Base-by-base conservation (phyloP, 2,113 vertebrate species). In the Lipotes vexillifer region DNA sequence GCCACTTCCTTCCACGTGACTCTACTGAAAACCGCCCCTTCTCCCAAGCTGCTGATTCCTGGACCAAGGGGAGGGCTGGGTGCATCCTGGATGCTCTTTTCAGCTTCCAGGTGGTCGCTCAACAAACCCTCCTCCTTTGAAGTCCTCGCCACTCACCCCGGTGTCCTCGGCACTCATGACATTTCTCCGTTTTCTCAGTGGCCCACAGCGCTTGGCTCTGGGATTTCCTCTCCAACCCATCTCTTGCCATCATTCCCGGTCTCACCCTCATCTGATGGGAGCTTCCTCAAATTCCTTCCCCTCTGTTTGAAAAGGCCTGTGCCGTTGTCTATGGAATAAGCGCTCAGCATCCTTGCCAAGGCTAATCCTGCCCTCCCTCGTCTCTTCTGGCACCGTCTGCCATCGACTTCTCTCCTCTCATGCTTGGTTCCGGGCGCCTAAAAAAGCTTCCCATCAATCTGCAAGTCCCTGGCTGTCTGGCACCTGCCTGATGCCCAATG, bases 141-240 rank as follows among this genome's bases (percentile, higher is more conserved):
- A 12, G 36, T 7, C 12, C 25, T 15, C 0, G 14, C 29, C 41
- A 33, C 61, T 36, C 0, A 1, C 27, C 2, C 1, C 5, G 52
- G 41, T n/a, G 20, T 15, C 55, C 7, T 25, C 5, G 46, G 38
- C 5, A n/a, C 6, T 21, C n/a, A 55, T 52, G 38, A 44, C 9
- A 23, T 59, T 11, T 66, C 91, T 77, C 65, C 2, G 29, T 49
- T 78, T 81, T 84, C 75, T 90, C 36, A 2, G 63, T 8, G 59
- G 75, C 59, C 61, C 61, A 36, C 0, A 0, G 59, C 25, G 6
- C 23, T 27, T 8, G 21, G 31, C 18, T 83, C 33, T 7, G 27
- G 29, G 59, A 5, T 46, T 25, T 46, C n/a, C n/a, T 11, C 38
- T 52, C 68, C 12, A 8, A 8, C n/a, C 8, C 12, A 14, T 74